Evolutionary conservation across 2,113 vertebrate species (phyloP).

Genomic region (Monopterus albus): DNA sequence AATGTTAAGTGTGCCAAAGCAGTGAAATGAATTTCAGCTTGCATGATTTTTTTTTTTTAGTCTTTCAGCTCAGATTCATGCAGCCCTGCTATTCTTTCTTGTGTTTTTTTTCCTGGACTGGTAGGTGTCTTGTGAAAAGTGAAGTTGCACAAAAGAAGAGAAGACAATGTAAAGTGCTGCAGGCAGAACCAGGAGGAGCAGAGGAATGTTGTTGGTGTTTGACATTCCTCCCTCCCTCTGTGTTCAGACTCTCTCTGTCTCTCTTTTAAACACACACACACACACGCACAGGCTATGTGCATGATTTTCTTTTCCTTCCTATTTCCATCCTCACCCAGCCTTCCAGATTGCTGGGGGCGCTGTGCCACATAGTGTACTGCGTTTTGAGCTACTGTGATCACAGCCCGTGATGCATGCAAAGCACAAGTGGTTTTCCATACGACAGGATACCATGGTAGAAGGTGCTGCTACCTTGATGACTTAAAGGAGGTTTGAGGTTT

Average conservation of each 20-base stretch:
- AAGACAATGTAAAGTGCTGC: constrained; percentile 78
- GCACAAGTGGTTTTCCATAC: neutral
- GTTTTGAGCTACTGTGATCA: neutral
- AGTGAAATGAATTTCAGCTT: neutral
- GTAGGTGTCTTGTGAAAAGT: constrained; percentile 63
- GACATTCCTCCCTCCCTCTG: constrained; percentile 78
- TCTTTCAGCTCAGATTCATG: constrained; percentile 7
- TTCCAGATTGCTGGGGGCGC: neutral
- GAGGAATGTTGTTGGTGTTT: constrained; percentile 86
- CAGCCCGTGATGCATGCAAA: neutral
- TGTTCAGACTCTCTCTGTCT: constrained; percentile 38
- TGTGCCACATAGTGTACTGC: fast-evolving
- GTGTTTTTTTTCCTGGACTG: constrained; percentile 44
- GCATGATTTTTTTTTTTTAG: neutral
- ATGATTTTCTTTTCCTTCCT: constrained; percentile 12
- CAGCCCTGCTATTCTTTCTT: constrained; percentile 27
- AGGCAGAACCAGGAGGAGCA: constrained; percentile 79
- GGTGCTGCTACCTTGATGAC: constrained; percentile 2
- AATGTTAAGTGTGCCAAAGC: neutral
- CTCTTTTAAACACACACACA: constrained; percentile 17
- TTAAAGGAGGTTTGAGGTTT: neutral
- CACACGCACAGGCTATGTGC: neutral
- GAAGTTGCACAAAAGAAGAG: constrained; percentile 69
- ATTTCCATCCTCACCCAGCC: constrained; percentile 7
- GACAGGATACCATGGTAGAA: constrained; percentile 9